Evolutionary conservation across 2,113 vertebrate genomes (phyloP).

Genomic region (Lota lota): DNA sequence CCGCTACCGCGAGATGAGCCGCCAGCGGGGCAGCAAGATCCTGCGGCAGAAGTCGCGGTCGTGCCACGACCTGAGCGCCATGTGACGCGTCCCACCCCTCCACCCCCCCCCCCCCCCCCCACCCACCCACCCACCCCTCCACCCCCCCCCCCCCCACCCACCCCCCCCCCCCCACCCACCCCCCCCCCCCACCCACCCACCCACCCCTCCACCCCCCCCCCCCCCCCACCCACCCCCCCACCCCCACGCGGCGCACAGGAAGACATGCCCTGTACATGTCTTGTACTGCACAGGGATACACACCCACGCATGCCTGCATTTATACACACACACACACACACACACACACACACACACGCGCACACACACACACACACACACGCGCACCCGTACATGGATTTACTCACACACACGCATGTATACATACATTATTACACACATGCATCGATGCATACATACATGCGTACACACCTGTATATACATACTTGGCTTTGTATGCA

Average conservation of each 20-base stretch:
- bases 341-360: neutral
- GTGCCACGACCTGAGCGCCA: constrained; percentile 86
- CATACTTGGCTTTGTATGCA: too few relatives aligned
- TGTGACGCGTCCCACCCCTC: constrained; percentile 69
- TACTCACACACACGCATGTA: neutral
- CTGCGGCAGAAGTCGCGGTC: constrained; percentile 88
- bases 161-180: neutral
- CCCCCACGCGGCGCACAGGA: too few relatives aligned
- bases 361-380: constrained; percentile 14
- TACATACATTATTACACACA: constrained; percentile 8
- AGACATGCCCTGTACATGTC: too few relatives aligned
- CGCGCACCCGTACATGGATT: neutral
- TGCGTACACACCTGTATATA: too few relatives aligned
- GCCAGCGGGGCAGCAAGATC: constrained; percentile 78
- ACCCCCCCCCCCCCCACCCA: constrained; percentile 20
- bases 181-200: neutral
- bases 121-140: constrained; percentile 11
- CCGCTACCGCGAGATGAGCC: constrained; percentile 72
- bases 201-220: constrained; percentile 6
- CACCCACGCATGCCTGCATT: neutral
- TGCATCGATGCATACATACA: neutral
- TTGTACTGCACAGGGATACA: too few relatives aligned
- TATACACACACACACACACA: neutral
- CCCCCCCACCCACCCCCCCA: neutral
- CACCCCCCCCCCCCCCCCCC: neutral